Percentiles rank a stretch among this genome's conserved stretches.
phyloP scores from a whole-genome alignment of 2,113 vertebrate genomes.

The Argyrosomus japonicus region DNA sequence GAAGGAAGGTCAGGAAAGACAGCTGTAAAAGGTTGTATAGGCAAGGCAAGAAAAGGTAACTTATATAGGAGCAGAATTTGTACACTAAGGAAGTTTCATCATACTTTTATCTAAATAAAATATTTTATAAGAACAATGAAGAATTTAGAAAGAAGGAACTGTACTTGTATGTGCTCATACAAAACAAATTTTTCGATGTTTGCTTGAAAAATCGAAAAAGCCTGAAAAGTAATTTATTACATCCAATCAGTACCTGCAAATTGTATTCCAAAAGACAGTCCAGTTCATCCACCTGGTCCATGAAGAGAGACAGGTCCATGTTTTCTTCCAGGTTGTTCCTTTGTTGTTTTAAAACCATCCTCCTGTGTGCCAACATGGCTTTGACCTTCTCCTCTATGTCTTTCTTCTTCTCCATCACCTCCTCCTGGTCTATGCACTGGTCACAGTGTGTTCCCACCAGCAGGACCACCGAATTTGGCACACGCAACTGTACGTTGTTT shows the following conservation, averaged over 20 bases:
- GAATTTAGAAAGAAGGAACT: too few relatives aligned
- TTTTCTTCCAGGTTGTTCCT: conserved; percentile 43
- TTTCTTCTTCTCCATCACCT: conserved; percentile 44
- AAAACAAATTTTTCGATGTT: too few relatives aligned
- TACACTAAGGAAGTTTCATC: neutral
- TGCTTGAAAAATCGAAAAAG: neutral
- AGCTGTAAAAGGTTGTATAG: neutral
- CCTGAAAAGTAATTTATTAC: neutral
- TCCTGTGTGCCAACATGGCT: conserved; percentile 27
- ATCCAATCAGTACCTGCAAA: conserved; percentile 19
- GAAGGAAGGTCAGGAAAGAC: neutral
- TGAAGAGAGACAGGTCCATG: conserved; percentile 9
- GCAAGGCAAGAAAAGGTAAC: neutral
- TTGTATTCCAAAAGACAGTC: conserved; percentile 45
- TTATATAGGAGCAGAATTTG: too few relatives aligned
- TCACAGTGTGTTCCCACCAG: conserved; percentile 53
- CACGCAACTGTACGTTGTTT: conserved; percentile 55
- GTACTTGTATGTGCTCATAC: too few relatives aligned
- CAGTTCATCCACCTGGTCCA: conserved; percentile 47
- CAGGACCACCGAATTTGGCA: conserved; percentile 43
- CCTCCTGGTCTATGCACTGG: conserved; percentile 41
- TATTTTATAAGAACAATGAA: neutral
- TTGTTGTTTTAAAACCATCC: conserved; percentile 25
- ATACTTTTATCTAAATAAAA: neutral
- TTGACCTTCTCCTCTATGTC: conserved; percentile 44